A percentile compares a stretch with the other conserved stretches of the same genome.
Conservation (phyloP, 2,113 vertebrate species). For the Ptilonorhynchus violaceus region DNA sequence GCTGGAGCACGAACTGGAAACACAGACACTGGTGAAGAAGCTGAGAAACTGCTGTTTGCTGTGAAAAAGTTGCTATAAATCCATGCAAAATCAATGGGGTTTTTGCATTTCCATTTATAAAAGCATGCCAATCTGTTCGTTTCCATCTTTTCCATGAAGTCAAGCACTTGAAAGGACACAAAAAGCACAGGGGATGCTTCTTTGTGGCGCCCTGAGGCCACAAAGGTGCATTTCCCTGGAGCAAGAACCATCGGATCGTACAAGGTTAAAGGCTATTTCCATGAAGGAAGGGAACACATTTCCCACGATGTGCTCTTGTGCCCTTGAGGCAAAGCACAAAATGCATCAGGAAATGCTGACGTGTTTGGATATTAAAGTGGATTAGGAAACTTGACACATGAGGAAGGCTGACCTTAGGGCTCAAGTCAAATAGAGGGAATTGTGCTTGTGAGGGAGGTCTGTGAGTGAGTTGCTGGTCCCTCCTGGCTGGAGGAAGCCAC, state of each 20-base stretch:
- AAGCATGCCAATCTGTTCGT: not conserved
- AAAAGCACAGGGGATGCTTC: not conserved
- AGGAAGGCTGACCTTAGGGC: not conserved
- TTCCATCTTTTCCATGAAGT: not conserved
- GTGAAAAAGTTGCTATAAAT: not conserved
- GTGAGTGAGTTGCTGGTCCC: not conserved
- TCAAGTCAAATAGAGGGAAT: not conserved
- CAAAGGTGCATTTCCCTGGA: not conserved
- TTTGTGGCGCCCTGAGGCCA: not conserved
- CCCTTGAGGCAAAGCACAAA: not conserved
- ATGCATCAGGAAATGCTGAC: not conserved
- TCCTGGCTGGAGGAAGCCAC: not conserved
- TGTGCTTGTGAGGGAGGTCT: not conserved
- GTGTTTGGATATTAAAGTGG: not conserved
- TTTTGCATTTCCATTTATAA: not conserved
- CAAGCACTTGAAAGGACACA: not conserved
- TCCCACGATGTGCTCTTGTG: not conserved
- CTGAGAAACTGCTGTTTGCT: not conserved
- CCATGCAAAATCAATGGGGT: rapidly evolving
- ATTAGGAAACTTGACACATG: not conserved
- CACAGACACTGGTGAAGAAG: not conserved
- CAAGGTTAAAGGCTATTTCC: not conserved
- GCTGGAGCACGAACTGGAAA: not conserved
- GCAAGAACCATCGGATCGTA: not conserved
- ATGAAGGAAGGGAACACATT: not conserved